These are phyloP conservation scores for Aradophagus sp. DNA, from an alignment of 1,140 invertebrate species.

Conservation along the genomic window DNA sequence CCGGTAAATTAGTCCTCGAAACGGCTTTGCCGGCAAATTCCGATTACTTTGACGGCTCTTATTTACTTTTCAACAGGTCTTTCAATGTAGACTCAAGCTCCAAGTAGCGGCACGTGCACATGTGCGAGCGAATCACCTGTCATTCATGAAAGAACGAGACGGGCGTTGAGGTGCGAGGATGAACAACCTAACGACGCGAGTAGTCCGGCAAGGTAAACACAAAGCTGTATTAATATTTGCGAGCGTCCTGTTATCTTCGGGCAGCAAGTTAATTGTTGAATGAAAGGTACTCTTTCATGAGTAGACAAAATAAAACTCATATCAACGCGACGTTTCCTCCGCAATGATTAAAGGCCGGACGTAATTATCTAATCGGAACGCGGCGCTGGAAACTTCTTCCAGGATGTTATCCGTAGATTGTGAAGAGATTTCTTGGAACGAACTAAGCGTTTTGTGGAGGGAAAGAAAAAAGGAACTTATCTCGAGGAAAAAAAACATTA, in stretches of 20 bases:
- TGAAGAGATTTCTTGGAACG: conserved; percentile 26
- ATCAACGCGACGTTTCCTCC: conserved; percentile 34
- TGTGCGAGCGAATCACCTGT: conserved; percentile 40
- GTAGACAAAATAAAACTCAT: conserved; percentile 39
- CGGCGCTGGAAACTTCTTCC: conserved; percentile 38
- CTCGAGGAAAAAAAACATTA: conserved; percentile 14
- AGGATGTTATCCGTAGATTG: conserved; percentile 45
- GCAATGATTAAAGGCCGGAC: conserved; percentile 41
- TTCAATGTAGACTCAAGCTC: conserved; percentile 49
- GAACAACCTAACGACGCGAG: conserved; percentile 36
- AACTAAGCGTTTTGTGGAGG: conserved; percentile 28
- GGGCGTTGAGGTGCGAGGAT: conserved; percentile 15
- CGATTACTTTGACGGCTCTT: conserved; percentile 13
- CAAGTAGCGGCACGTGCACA: conserved; percentile 43
- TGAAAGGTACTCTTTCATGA: conserved; percentile 67
- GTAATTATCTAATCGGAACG: conserved; percentile 59
- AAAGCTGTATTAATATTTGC: conserved; percentile 72
- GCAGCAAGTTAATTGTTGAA: conserved; percentile 66
- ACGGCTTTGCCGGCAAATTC: background rate
- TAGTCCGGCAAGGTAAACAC: conserved; percentile 65
- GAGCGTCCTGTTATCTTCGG: conserved; percentile 63
- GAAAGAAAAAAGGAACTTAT: conserved; percentile 17
- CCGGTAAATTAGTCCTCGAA: background rate
- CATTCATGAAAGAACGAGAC: conserved; percentile 37
- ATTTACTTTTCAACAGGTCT: conserved; percentile 57